These are phyloP conservation scores for Ibycter americanus DNA, from an alignment of 2,797 vertebrate species.

Conservation along the genomic window DNA sequence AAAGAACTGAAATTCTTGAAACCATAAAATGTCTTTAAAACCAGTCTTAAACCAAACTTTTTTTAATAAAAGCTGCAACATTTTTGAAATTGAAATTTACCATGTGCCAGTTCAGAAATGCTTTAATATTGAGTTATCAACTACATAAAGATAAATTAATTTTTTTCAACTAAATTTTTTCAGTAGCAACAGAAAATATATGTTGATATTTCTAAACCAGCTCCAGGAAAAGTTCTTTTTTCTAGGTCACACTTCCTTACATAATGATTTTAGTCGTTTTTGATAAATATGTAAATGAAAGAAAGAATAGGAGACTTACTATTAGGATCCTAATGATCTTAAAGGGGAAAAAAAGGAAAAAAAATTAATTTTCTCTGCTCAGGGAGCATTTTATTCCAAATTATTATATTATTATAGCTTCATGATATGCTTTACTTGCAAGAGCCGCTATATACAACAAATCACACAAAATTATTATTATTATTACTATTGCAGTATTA, in stretches of 20 bases:
- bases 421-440: not conserved
- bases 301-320: not conserved
- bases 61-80: not conserved
- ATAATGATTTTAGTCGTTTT: not conserved
- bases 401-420: not conserved
- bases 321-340: not conserved
- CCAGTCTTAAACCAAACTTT: accelerated
- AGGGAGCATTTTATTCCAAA: not conserved
- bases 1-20: not conserved
- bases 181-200: not conserved
- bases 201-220: not conserved
- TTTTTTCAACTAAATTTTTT: not conserved
- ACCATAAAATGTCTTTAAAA: not conserved
- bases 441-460: not conserved
- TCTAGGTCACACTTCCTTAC: not conserved
- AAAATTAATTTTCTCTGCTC: not conserved
- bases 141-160: not conserved
- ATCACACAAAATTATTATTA: not conserved
- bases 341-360: not conserved
- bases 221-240: not conserved
- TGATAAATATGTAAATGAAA: not conserved
- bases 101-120: not conserved
- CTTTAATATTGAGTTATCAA: not conserved
- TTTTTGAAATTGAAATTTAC: not conserved
- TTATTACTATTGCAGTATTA: not conserved